phyloP scores from a whole-genome alignment of 1,140 invertebrate genomes.

The Pantala flavescens region DNA sequence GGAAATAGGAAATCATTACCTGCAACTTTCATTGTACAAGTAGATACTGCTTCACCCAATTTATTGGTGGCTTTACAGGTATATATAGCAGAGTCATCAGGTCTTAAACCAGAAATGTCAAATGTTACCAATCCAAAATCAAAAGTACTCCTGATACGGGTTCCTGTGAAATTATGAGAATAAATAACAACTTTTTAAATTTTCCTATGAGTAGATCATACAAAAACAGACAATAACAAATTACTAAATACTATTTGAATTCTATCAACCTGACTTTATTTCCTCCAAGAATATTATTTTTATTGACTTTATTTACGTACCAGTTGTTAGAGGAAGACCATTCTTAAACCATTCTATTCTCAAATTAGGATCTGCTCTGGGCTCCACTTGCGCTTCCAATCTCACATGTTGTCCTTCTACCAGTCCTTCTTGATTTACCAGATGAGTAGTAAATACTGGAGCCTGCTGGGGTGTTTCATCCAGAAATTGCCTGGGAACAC shows the following conservation, averaged over 20 bases:
- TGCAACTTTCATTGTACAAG: conserved; percentile 79
- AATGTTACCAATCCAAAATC: conserved; percentile 90
- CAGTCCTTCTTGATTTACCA: conserved; percentile 75
- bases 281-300: too few species aligned
- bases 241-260: too few species aligned
- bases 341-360: conserved; percentile 89
- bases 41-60: conserved; percentile 83
- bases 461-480: conserved; percentile 72
- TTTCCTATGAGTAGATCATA: neutral
- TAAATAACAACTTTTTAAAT: conserved; percentile 15
- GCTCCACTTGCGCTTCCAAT: conserved; percentile 90
- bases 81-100: conserved; percentile 88
- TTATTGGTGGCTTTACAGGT: conserved; percentile 86
- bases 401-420: conserved; percentile 83
- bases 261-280: too few species aligned
- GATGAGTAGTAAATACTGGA: conserved; percentile 82
- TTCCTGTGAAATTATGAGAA: conserved; percentile 32
- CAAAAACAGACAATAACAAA: neutral
- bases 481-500: conserved; percentile 71
- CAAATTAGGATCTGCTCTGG: conserved; percentile 89
- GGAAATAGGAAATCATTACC: conserved; percentile 28
- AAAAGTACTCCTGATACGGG: conserved; percentile 76
- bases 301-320: conserved; percentile 36
- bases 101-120: conserved; percentile 72
- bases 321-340: conserved; percentile 71